Evolutionary conservation across 23 tunicate species (phyloP).

Genomic region (Halocynthia aurantium): DNA sequence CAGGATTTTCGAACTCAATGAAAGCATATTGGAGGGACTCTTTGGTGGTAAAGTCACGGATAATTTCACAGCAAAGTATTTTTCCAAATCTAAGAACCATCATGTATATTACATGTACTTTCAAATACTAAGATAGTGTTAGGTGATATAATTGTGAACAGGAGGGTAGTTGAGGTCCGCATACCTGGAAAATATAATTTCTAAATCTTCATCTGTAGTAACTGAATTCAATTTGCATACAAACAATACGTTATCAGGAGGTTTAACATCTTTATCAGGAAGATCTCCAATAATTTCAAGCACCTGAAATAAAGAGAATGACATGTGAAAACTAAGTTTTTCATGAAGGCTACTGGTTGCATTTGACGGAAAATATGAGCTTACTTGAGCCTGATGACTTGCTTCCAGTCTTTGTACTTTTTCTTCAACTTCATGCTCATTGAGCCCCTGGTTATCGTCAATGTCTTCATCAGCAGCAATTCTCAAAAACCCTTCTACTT

Average conservation of each 20-base stretch:
- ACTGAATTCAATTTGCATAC: constrained; percentile 91
- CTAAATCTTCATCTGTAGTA: constrained; percentile 96
- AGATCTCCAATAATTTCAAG: constrained; percentile 91
- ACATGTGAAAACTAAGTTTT: not conserved
- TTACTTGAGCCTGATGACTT: constrained; percentile 78
- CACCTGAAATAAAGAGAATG: constrained; percentile 31
- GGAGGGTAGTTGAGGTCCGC: not conserved
- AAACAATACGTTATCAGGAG: constrained; percentile 95
- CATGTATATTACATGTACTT: not conserved
- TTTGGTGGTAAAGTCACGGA: constrained; percentile 79
- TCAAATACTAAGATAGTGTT: not conserved
- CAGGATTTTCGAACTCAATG: constrained; percentile 80
- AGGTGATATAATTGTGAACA: not conserved
- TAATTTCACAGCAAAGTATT: constrained; percentile 80
- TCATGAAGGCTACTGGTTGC: not conserved
- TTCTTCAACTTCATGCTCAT: constrained; percentile 51
- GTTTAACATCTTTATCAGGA: constrained; percentile 95
- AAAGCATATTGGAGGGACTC: constrained; percentile 95
- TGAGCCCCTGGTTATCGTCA: constrained; percentile 65
- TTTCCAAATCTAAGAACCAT: constrained; percentile 56
- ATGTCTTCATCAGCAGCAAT: constrained; percentile 94
- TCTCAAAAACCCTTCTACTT: constrained; percentile 62
- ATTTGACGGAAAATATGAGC: too few relatives aligned
- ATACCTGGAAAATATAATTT: constrained; percentile 89
- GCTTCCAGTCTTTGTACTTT: constrained; percentile 72